Evolutionary conservation across 2,888 invertebrate species (phyloP).

Genomic region (Chloroclysta siterata): DNA sequence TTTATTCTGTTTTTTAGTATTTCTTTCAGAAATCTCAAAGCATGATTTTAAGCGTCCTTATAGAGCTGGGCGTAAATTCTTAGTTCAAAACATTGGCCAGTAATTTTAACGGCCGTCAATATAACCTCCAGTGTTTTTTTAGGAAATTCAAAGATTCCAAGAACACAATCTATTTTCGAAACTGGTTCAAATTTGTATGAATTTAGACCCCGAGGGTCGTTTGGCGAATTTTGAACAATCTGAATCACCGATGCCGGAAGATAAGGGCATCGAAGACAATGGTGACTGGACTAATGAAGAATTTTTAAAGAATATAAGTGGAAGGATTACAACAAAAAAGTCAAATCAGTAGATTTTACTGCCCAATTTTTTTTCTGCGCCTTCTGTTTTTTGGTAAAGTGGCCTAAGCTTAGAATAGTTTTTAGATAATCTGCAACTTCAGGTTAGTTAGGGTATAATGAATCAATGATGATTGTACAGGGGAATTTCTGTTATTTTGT

Average conservation of each 20-base stretch:
- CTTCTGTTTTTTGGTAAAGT: no score
- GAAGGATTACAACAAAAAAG: constrained; percentile 1
- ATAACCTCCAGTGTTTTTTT: not conserved
- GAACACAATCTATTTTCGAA: constrained; percentile 23
- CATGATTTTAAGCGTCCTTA: no score
- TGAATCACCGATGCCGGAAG: constrained; percentile 30
- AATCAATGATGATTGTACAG: no score
- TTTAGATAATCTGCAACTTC: no score
- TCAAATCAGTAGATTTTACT: constrained; percentile 11
- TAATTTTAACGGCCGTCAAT: not conserved
- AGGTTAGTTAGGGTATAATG: no score
- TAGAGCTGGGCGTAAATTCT: no score
- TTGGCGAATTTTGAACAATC: constrained; percentile 17
- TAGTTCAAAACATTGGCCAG: no score
- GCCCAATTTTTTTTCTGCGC: not conserved
- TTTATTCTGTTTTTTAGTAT: no score
- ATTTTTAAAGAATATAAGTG: constrained; percentile 19
- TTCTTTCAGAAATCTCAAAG: no score
- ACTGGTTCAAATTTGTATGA: constrained; percentile 7
- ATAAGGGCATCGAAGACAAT: constrained; percentile 28
- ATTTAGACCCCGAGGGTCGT: not conserved
- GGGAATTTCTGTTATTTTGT: no score
- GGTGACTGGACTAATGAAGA: constrained; percentile 24
- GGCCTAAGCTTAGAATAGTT: no score
- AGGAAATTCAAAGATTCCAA: constrained; percentile 9